Evolutionary conservation across 2,113 vertebrate genomes (phyloP).

Genomic region (Cyanocitta stelleri): DNA sequence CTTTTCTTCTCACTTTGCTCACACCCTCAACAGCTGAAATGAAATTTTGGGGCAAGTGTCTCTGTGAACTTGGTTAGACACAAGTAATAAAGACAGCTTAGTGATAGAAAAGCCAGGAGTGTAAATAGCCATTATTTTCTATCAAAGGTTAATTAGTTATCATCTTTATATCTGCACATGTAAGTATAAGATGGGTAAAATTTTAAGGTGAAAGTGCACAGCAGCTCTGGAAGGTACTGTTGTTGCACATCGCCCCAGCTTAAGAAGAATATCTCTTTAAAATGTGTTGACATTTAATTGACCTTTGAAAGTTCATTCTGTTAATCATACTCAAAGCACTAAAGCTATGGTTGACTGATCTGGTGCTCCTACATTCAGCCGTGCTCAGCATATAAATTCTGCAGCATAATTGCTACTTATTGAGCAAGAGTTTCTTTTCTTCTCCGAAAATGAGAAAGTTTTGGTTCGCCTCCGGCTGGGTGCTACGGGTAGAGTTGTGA

Average conservation of each 20-base stretch:
- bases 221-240: conserved; percentile 18
- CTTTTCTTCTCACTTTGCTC: background rate
- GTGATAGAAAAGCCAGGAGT: background rate
- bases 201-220: conserved; percentile 14
- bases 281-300: conserved; percentile 82
- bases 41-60: background rate
- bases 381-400: conserved; percentile 81
- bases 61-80: background rate
- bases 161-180: background rate
- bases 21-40: background rate
- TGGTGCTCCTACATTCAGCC: conserved; percentile 69
- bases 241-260: conserved; percentile 36
- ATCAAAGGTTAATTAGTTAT: background rate
- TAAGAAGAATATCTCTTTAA: conserved; percentile 71
- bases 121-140: conserved; percentile 1
- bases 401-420: conserved; percentile 74
- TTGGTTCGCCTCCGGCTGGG: conserved; percentile 60
- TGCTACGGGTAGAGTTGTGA: conserved; percentile 49
- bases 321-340: conserved; percentile 80
- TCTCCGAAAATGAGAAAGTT: conserved; percentile 62
- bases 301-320: conserved; percentile 81
- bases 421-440: conserved; percentile 74
- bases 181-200: background rate
- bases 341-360: conserved; percentile 75
- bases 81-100: background rate